Evolutionary conservation across 2,888 invertebrate species (phyloP), one percentile per base, ranked within the genome.

Genomic region (Trissolcus japonicus): DNA sequence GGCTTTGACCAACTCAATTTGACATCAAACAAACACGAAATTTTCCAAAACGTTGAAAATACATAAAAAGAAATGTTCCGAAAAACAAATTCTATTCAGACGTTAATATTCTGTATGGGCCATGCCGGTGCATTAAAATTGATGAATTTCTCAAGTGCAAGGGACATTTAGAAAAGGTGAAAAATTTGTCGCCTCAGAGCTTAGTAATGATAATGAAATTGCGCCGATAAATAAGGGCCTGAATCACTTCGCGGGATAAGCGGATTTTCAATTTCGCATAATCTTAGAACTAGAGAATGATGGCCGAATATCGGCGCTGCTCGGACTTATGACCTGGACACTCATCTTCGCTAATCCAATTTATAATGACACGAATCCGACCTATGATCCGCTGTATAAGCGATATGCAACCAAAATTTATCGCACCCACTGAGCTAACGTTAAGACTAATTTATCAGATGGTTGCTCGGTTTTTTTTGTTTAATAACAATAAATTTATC

Each of bases 371-470:
- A 56, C 73, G 68, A 72, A 73, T 67, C 61, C 76, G 66, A 79
- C 66, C 72, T 72, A 61, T 62, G 79, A 68, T 72, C 60, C 50
- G 72, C 73, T 76, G 75, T 72, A 72, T 75, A 75, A 78, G 78
- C 78, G 78, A 72, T 66, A 80, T 73, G 61, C 60, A 35, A 35
- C 73, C 57, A 40, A 80, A 75, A 78, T 79, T 79, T 76, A 79
- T 80, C 79, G 75, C 56, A 61, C 59, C 67, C 80, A 78, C 80
- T 79, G 79, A 82, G 81, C 79, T 81, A 80, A 79, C 81, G 35
- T 78, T 78, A 56, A 79, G 62, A 63, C 78, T 74, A 84, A 86
- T 86, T 86, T 86, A 86, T 86, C 86, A 85, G 84, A 83, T 80
- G 81, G 73, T 78, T 80, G 79, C 73, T 77, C 82, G 55, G 9